Percentiles rank a stretch among this genome's conserved stretches.
These are phyloP conservation scores for Sericinus montela DNA, from an alignment of 2,888 invertebrate genomes.

Conservation along the genomic window DNA sequence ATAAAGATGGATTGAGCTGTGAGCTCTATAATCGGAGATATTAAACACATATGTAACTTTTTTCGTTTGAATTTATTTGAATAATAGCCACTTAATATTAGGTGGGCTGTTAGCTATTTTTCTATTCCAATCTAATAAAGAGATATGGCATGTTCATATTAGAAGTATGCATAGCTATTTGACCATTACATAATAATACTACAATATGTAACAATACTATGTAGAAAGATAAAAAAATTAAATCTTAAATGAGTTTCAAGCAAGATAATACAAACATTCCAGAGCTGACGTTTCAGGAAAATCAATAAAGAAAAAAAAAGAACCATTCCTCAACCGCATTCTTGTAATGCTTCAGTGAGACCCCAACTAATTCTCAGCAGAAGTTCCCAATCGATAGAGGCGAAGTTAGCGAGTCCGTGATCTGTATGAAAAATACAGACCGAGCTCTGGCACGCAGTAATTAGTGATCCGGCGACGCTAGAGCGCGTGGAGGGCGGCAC, in stretches of 20 bases:
- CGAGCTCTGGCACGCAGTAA: slow-evolving; percentile 52
- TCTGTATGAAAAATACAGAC: slow-evolving; percentile 67
- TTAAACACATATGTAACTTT: too few species aligned
- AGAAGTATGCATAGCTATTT: too few species aligned
- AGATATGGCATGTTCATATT: too few species aligned
- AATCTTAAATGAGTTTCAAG: slow-evolving; percentile 1
- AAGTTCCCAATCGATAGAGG: slow-evolving; percentile 58
- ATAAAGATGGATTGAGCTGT: too few species aligned
- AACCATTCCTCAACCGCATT: slow-evolving; percentile 37
- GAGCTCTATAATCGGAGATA: too few species aligned
- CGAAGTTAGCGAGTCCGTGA: slow-evolving; percentile 59
- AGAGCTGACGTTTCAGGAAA: slow-evolving; percentile 6
- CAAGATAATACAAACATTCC: slow-evolving; percentile 11
- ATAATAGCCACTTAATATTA: too few species aligned
- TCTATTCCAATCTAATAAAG: too few species aligned
- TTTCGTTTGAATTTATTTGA: too few species aligned
- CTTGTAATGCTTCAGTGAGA: slow-evolving; percentile 36
- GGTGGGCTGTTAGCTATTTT: too few species aligned
- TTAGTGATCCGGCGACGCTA: slow-evolving; percentile 46
- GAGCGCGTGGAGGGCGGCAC: slow-evolving; percentile 21
- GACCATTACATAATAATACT: too few species aligned
- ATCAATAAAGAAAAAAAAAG: slow-evolving; percentile 11
- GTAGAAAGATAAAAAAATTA: neutral
- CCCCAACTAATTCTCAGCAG: slow-evolving; percentile 43
- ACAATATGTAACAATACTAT: too few species aligned